Conservation (phyloP, 2,797 vertebrate species). For the Loriculus beryllinus region DNA sequence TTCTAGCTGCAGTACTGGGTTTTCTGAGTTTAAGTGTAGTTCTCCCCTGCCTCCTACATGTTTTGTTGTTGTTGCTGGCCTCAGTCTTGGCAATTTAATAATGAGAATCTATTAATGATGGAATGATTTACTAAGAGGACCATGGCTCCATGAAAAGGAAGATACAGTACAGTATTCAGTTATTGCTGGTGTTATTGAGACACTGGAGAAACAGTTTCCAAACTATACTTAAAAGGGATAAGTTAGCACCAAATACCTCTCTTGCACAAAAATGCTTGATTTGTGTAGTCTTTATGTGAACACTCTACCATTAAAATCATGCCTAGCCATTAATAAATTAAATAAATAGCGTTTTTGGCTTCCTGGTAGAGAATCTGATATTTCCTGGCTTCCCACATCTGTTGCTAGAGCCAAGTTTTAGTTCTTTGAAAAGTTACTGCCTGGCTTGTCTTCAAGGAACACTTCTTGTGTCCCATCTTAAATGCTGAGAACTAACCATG, state of each 20-base stretch:
- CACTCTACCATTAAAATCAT: constrained; percentile 10
- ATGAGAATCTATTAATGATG: constrained; percentile 6
- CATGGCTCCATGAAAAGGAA: neutral
- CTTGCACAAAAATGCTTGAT: neutral
- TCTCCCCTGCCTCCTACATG: neutral
- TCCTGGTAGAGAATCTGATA: constrained; percentile 14
- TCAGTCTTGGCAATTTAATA: neutral
- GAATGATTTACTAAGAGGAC: neutral
- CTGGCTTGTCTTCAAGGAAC: constrained; percentile 54
- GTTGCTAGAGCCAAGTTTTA: constrained; percentile 37
- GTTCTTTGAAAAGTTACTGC: constrained; percentile 50
- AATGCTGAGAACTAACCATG: constrained; percentile 11
- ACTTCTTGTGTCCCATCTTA: constrained; percentile 10
- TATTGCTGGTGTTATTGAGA: neutral
- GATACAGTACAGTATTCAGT: neutral
- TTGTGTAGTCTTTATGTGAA: constrained; percentile 2
- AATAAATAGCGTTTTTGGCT: constrained; percentile 56
- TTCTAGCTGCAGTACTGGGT: neutral
- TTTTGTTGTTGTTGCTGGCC: neutral
- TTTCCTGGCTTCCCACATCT: constrained; percentile 40
- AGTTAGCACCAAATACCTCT: neutral
- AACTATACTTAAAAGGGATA: neutral
- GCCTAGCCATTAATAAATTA: constrained; percentile 42
- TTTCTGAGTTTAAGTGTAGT: neutral
- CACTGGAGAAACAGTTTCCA: constrained; percentile 2